phyloP scores from a whole-genome alignment of 2,797 vertebrate species.

The Kryptopterus vitreolus region DNA sequence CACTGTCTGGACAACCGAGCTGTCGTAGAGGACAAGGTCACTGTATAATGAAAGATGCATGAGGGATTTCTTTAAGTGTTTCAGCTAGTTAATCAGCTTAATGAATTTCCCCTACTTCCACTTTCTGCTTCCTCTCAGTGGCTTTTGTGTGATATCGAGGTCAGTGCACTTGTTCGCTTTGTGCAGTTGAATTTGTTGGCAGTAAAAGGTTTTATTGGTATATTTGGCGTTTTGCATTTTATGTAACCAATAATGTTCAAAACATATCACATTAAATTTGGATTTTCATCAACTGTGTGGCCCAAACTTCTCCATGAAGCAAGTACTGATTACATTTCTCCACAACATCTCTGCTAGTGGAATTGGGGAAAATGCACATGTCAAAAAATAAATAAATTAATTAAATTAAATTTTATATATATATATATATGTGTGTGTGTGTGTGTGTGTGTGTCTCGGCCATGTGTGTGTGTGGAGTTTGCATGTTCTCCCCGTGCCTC shows the following conservation, averaged over 20 bases:
- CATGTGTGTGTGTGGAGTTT: no score
- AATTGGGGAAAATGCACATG: not conserved
- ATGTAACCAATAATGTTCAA: not conserved
- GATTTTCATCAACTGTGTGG: not conserved
- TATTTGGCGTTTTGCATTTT: not conserved
- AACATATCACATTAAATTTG: not conserved
- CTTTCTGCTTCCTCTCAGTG: constrained; percentile 36
- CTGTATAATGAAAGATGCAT: constrained; percentile 77
- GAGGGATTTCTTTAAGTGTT: constrained; percentile 75
- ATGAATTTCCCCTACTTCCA: constrained; percentile 50
- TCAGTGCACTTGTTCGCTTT: not conserved
- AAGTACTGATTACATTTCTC: not conserved
- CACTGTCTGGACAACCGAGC: constrained; percentile 55
- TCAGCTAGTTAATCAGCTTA: constrained; percentile 74
- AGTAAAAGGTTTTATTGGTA: not conserved
- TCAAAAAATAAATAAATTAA: no score
- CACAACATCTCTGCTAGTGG: not conserved
- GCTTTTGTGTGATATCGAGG: not conserved
- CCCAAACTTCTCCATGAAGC: not conserved
- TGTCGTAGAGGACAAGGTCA: constrained; percentile 68
- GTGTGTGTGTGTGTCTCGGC: no score
- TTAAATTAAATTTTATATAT: no score
- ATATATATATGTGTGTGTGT: no score
- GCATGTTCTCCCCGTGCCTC: no score
- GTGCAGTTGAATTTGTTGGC: not conserved